These are phyloP conservation scores for Microcebus tavaratra DNA, from an alignment of 2,113 vertebrate genomes.

Conservation along the genomic window DNA sequence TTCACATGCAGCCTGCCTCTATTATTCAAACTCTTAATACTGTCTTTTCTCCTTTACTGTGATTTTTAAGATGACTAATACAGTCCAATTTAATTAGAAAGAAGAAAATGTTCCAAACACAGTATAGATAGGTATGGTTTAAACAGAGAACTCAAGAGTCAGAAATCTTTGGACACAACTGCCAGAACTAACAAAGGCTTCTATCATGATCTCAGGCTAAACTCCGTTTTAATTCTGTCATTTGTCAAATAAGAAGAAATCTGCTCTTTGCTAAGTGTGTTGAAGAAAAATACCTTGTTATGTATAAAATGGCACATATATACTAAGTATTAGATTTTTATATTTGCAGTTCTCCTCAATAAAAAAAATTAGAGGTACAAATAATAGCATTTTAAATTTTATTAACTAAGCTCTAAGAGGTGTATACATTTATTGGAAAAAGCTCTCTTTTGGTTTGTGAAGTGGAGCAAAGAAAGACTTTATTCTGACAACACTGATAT, in stretches of 20 bases:
- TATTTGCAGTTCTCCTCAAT: background rate
- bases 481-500: constrained; percentile 28
- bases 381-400: constrained; percentile 34
- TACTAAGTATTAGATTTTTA: constrained; percentile 25
- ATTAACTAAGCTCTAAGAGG: background rate
- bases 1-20: background rate
- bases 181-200: constrained; percentile 40
- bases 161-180: background rate
- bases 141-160: background rate
- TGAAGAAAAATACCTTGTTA: constrained; percentile 55
- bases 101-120: background rate
- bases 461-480: background rate
- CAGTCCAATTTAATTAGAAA: constrained; percentile 14
- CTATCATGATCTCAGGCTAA: constrained; percentile 47
- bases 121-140: constrained; percentile 7
- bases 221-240: constrained; percentile 15
- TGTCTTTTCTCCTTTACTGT: background rate
- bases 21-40: background rate
- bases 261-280: constrained; percentile 16
- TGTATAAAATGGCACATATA: constrained; percentile 18
- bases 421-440: background rate
- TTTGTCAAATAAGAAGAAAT: constrained; percentile 49
- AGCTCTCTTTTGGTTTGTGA: constrained; percentile 6
- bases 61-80: constrained; percentile 28
- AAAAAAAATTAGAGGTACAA: background rate